A percentile compares a stretch with the other conserved stretches of the same genome.
Conservation (phyloP, 2,113 vertebrate species). For the Pogonocichla stellata region DNA sequence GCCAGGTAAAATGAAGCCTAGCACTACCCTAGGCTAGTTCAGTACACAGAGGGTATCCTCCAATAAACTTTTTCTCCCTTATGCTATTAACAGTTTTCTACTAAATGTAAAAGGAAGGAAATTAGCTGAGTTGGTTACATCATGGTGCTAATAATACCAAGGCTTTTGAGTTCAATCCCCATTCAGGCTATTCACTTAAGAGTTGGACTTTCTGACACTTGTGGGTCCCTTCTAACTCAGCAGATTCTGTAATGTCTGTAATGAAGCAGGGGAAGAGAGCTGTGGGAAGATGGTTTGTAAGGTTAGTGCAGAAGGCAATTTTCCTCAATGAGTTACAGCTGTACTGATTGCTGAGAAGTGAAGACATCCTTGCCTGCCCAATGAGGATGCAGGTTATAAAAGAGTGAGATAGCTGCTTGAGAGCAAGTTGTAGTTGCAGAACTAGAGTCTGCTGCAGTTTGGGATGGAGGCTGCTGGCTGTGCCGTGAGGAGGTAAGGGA, state of each 20-base stretch:
- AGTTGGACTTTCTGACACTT: not conserved
- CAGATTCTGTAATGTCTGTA: not conserved
- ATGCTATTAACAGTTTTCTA: not conserved
- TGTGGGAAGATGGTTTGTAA: too few species aligned
- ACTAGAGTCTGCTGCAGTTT: too few species aligned
- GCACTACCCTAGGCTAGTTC: not conserved
- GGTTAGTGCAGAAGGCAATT: too few species aligned
- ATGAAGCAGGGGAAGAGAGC: not conserved
- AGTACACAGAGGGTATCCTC: not conserved
- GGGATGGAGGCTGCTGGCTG: too few species aligned
- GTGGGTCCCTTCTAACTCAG: not conserved
- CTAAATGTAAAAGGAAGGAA: not conserved
- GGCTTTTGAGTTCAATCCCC: not conserved
- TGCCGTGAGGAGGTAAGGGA: too few species aligned
- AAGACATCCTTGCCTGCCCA: too few species aligned
- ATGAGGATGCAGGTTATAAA: too few species aligned
- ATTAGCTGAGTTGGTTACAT: not conserved
- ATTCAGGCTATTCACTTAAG: not conserved
- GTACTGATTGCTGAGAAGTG: too few species aligned
- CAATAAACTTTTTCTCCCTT: not conserved
- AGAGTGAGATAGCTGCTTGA: too few species aligned
- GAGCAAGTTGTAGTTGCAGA: too few species aligned
- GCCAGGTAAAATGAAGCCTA: not conserved
- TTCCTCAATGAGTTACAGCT: too few species aligned
- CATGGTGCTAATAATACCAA: not conserved